phyloP scores from a whole-genome alignment of 2,888 invertebrate genomes.

The Rhagonycha lutea region DNA sequence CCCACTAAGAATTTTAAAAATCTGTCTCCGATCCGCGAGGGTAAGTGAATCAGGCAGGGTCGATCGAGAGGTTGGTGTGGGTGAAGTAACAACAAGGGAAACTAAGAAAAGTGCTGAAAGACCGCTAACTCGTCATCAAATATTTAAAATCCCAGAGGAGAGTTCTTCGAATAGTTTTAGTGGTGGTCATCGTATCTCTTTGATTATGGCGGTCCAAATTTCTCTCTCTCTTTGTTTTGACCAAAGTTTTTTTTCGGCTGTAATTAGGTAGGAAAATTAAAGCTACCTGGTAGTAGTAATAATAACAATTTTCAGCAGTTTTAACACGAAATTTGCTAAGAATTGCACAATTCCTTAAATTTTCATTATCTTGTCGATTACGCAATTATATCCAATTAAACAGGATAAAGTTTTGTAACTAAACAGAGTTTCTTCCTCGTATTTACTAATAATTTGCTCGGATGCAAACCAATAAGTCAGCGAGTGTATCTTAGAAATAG shows the following conservation, averaged over 20 bases:
- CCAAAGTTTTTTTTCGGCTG: not conserved
- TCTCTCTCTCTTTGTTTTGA: not conserved
- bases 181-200: slow-evolving; percentile 36
- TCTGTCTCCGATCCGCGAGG: slow-evolving; percentile 44
- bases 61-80: slow-evolving; percentile 13
- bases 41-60: slow-evolving; percentile 28
- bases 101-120: slow-evolving; percentile 46
- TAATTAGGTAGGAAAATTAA: not conserved
- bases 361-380: slow-evolving; percentile 6
- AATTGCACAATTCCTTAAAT: not conserved
- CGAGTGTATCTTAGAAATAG: slow-evolving; percentile 30
- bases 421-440: not conserved
- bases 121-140: slow-evolving; percentile 55
- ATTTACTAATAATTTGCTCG: slow-evolving; percentile 17
- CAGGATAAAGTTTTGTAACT: slow-evolving; percentile 5
- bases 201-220: not conserved
- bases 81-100: slow-evolving; percentile 35
- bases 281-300: not conserved
- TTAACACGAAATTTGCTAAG: not conserved
- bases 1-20: slow-evolving; percentile 50
- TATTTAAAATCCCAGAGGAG: slow-evolving; percentile 54
- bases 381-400: slow-evolving; percentile 13
- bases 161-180: slow-evolving; percentile 46
- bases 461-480: slow-evolving; percentile 12
- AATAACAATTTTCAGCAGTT: not conserved